Conservation (phyloP, 2,797 vertebrate species). For the Naso thynnoides region DNA sequence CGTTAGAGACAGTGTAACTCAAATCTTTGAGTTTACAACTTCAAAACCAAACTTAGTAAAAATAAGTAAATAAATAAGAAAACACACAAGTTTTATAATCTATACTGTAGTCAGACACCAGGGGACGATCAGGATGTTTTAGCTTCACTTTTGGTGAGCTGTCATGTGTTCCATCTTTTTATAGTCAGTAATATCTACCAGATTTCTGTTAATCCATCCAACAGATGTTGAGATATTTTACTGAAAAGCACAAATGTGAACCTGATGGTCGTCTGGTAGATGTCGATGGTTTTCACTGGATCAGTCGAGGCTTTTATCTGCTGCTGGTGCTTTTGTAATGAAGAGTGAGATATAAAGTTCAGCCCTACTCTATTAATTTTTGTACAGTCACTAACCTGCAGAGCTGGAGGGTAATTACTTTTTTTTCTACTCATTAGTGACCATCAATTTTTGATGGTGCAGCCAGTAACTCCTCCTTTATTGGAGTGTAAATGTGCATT, state of each 20-base stretch:
- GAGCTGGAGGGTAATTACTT: not conserved
- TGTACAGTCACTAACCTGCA: not conserved
- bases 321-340: not conserved
- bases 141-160: too few relatives aligned
- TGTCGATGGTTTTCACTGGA: not conserved
- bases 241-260: not conserved
- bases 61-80: too few relatives aligned
- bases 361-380: not conserved
- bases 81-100: too few relatives aligned
- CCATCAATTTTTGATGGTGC: not conserved
- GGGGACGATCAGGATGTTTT: too few relatives aligned
- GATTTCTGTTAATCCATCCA: too few relatives aligned
- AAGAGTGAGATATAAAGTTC: not conserved
- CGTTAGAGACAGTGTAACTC: too few relatives aligned
- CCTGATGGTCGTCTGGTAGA: not conserved
- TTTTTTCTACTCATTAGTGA: not conserved
- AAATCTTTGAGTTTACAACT: too few relatives aligned
- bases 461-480: not conserved
- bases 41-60: too few relatives aligned
- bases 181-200: too few relatives aligned
- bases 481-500: not conserved
- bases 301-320: too few relatives aligned
- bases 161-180: too few relatives aligned
- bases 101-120: too few relatives aligned
- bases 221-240: not conserved